A percentile compares a stretch with the other conserved stretches of the same genome.
Evolutionary conservation across 2,888 invertebrate species (phyloP).

Genomic region (Trachelus tabidus): DNA sequence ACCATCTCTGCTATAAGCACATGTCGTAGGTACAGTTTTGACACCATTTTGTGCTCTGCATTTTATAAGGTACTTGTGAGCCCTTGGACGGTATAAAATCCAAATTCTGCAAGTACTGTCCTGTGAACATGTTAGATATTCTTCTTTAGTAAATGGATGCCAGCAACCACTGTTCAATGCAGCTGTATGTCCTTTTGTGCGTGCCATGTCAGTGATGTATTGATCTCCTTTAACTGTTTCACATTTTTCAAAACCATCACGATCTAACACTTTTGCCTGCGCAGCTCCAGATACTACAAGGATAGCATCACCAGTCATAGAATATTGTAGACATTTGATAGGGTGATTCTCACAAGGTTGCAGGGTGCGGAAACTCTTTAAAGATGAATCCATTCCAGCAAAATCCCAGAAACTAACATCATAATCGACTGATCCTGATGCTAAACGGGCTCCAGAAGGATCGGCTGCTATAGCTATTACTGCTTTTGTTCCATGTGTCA

Average conservation of each 20-base stretch:
- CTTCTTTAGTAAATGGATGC: conserved; percentile 91
- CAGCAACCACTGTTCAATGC: conserved; percentile 89
- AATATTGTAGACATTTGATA: conserved; percentile 87
- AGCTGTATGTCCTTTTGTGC: conserved; percentile 94
- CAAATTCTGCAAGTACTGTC: conserved; percentile 95
- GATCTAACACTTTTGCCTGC: conserved; percentile 88
- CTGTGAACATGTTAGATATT: conserved; percentile 94
- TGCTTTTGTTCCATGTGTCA: conserved; percentile 91
- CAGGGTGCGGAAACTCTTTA: conserved; percentile 92
- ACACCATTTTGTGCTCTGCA: conserved; percentile 87
- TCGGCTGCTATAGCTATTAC: conserved; percentile 92
- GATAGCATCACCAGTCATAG: conserved; percentile 89
- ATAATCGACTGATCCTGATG: conserved; percentile 95
- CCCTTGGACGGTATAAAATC: conserved; percentile 83
- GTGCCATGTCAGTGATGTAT: conserved; percentile 94
- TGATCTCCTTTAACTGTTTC: conserved; percentile 96
- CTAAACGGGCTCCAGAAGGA: conserved; percentile 91
- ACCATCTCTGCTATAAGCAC: conserved; percentile 87
- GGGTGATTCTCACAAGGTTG: conserved; percentile 94
- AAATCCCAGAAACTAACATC: conserved; percentile 99
- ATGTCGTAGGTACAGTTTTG: conserved; percentile 86
- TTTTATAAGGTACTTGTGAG: conserved; percentile 87
- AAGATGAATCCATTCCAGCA: conserved; percentile 95
- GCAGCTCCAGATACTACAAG: conserved; percentile 90
- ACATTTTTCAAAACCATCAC: conserved; percentile 91